These are phyloP conservation scores for Drosophila vallismaia DNA, from an alignment of 2,888 invertebrate genomes.

Conservation along the genomic window DNA sequence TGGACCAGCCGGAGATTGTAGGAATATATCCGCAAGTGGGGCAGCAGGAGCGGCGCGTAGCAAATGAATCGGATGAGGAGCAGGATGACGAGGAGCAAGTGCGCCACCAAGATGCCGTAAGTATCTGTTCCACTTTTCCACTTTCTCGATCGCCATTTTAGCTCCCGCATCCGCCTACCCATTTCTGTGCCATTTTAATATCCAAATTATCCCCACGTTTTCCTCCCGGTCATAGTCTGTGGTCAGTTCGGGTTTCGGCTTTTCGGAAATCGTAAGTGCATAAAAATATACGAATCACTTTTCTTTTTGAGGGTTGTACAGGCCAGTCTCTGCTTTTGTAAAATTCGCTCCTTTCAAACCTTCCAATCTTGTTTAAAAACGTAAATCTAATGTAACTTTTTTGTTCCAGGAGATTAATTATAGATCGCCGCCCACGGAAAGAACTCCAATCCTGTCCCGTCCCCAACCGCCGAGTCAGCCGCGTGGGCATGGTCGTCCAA, in stretches of 20 bases:
- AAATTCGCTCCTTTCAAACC: slow-evolving; percentile 3
- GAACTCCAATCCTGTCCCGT: slow-evolving; percentile 81
- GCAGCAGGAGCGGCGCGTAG: slow-evolving; percentile 60
- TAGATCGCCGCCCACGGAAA: slow-evolving; percentile 82
- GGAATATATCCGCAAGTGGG: slow-evolving; percentile 83
- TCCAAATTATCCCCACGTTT: neutral
- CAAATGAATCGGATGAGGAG: slow-evolving; percentile 83
- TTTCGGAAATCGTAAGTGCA: slow-evolving; percentile 60
- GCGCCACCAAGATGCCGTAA: slow-evolving; percentile 57
- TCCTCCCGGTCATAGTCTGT: slow-evolving; percentile 45
- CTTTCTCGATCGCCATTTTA: neutral
- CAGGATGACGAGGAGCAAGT: slow-evolving; percentile 62
- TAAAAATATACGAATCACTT: neutral
- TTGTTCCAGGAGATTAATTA: slow-evolving; percentile 80
- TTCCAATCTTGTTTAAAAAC: neutral
- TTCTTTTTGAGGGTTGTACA: neutral
- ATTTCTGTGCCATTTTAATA: neutral
- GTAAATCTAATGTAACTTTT: neutral
- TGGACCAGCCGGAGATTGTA: slow-evolving; percentile 92
- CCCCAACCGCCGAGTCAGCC: slow-evolving; percentile 25
- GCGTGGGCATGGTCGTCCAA: slow-evolving; percentile 61
- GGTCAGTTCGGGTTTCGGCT: slow-evolving; percentile 43
- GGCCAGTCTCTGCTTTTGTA: slow-evolving; percentile 26
- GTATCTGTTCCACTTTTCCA: slow-evolving; percentile 20
- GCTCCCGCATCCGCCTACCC: neutral